Evolutionary conservation across 2,888 invertebrate species (phyloP).

Genomic region (Eupithecia insigniata): DNA sequence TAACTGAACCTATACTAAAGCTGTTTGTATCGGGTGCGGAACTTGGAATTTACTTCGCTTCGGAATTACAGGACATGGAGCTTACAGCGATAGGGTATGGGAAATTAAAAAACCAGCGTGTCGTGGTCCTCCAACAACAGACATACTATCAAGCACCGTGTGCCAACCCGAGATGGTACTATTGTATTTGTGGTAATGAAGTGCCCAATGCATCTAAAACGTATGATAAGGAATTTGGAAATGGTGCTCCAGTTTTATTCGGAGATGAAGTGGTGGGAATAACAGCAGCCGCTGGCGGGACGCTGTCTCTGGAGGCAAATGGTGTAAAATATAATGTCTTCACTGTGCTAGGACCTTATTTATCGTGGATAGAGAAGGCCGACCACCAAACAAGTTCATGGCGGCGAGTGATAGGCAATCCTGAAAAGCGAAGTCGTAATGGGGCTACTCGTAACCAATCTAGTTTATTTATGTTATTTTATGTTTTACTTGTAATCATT

Average conservation of each 20-base stretch:
- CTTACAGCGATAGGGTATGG: conserved; percentile 64
- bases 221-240: conserved; percentile 59
- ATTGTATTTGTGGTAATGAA: conserved; percentile 69
- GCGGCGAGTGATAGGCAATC: conserved; percentile 1
- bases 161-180: conserved; percentile 67
- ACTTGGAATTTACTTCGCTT: conserved; percentile 58
- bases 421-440: conserved; percentile 3
- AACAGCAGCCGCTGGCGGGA: conserved; percentile 57
- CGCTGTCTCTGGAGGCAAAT: conserved; percentile 45
- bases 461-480: conserved; percentile 19
- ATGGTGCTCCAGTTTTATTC: conserved; percentile 64
- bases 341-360: conserved; percentile 65
- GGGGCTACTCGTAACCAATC: conserved; percentile 19
- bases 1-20: conserved; percentile 52
- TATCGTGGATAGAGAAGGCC: conserved; percentile 64
- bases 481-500: conserved; percentile 26
- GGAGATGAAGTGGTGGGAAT: conserved; percentile 60
- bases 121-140: conserved; percentile 58
- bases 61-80: conserved; percentile 57
- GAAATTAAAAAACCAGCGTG: conserved; percentile 42
- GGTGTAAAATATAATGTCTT: conserved; percentile 63
- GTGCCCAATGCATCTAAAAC: conserved; percentile 43
- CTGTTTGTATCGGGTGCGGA: conserved; percentile 52
- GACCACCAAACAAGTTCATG: background rate
- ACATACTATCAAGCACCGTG: conserved; percentile 62